Conservation (phyloP, 2,888 invertebrate species). For the Leptinotarsa juncta region DNA sequence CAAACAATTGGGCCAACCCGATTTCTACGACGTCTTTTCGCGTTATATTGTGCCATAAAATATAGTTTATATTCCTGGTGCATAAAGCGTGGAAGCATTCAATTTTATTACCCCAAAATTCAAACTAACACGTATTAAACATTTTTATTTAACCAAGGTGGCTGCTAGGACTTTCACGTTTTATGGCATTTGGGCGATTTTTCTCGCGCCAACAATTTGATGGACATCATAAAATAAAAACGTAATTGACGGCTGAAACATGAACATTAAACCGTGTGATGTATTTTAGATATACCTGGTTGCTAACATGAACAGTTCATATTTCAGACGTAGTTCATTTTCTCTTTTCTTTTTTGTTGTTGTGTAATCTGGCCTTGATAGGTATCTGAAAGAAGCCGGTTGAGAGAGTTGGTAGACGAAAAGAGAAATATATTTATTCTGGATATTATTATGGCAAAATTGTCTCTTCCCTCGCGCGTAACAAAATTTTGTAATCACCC, state of each 20-base stretch:
- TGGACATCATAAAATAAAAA: conserved; percentile 31
- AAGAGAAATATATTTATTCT: too few species aligned
- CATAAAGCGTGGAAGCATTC: conserved; percentile 28
- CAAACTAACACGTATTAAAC: conserved; percentile 37
- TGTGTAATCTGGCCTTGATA: too few species aligned
- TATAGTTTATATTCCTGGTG: conserved; percentile 25
- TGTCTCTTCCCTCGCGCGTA: too few species aligned
- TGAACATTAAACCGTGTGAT: conserved; percentile 15
- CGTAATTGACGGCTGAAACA: conserved; percentile 32
- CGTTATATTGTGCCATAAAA: conserved; percentile 4
- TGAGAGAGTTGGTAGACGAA: too few species aligned
- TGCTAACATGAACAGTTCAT: neutral
- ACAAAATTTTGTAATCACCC: too few species aligned
- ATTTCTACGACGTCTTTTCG: neutral
- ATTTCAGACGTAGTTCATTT: neutral
- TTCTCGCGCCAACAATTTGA: conserved; percentile 25
- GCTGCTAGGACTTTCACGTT: conserved; percentile 26
- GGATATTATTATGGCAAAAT: too few species aligned
- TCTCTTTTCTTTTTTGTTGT: too few species aligned
- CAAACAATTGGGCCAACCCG: neutral
- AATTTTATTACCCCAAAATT: conserved; percentile 33
- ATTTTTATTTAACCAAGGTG: conserved; percentile 32
- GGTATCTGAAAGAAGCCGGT: too few species aligned
- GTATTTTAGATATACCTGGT: neutral
- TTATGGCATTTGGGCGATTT: conserved; percentile 27